Evolutionary conservation across 2,888 invertebrate genomes (phyloP).

Genomic region (Palloptera scutellata): DNA sequence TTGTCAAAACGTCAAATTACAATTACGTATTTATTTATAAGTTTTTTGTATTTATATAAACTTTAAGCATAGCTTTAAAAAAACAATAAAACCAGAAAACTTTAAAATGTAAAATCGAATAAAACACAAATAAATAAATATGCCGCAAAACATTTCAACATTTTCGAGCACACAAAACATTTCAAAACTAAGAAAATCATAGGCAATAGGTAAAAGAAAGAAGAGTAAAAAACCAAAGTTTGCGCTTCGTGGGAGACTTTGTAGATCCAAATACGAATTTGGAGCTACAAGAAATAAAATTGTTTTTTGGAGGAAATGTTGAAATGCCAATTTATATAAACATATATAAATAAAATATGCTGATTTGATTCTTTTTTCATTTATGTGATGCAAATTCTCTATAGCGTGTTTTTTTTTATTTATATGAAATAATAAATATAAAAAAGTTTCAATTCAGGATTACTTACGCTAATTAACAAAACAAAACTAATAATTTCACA

Average conservation of each 20-base stretch:
- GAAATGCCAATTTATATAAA: not conserved
- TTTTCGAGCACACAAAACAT: slow-evolving; percentile 5
- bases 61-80: slow-evolving; percentile 21
- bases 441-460: not conserved
- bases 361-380: too few relatives aligned
- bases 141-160: slow-evolving; percentile 14
- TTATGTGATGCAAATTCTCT: too few relatives aligned
- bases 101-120: not conserved
- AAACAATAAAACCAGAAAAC: slow-evolving; percentile 12
- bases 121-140: slow-evolving; percentile 5
- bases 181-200: not conserved
- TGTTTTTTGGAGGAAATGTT: not conserved
- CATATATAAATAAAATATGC: too few relatives aligned
- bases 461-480: not conserved
- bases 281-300: too few relatives aligned
- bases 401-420: too few relatives aligned
- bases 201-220: not conserved
- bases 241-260: too few relatives aligned
- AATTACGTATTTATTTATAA: slow-evolving; percentile 21
- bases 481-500: not conserved
- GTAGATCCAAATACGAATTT: too few relatives aligned
- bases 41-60: slow-evolving; percentile 31
- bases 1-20: slow-evolving; percentile 13
- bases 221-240: too few relatives aligned
- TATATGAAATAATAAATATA: too few relatives aligned